Evolutionary conservation across 1,140 invertebrate genomes (phyloP), one percentile per base, ranked within the genome.

Genomic region (Samia ricini): DNA sequence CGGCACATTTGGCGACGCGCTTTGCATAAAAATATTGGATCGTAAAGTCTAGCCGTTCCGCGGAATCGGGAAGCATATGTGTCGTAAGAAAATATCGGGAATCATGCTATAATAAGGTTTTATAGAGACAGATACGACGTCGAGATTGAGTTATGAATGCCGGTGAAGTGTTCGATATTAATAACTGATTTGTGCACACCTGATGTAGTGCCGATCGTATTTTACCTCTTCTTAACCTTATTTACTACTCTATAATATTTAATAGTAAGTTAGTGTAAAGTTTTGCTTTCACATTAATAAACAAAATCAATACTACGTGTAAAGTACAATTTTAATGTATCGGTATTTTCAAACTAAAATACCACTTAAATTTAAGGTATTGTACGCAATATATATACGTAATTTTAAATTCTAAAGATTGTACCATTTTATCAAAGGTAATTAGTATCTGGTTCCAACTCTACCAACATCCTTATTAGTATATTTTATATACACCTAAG

Each of bases 11-110:
- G 88, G 88, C 83, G 81, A 88, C 83, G 77, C 77, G 81, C 88
- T 90, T 88, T 88, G 85, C 85, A 88, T 88, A 86, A 88, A 89
- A 86, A 89, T 89, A 90, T 88, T 83, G 73, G 77, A 84, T 86
- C 85, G 83, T 90, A 90, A 90, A 90, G 65, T 78, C 74, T 78
- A 74, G 58, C 69, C 72, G 72, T 81, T 80, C 75, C 75, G 70
- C 69, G 72, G 78, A 74, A 79, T 81, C 76, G 72, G 77, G 71
- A 61, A 82, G 73, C 79, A 88, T 42, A 42, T 88, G 77, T 88
- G 81, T 74, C 64, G 71, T 68, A 70, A 74, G 68, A 63, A 76
- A 80, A 81, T 82, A 82, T 81, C 82, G 76, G 73, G 76, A 81
- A 81, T 80, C 70, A 63, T 71, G 55, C 71, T 71, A 72, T 80